Evolutionary conservation across 2,888 invertebrate species (phyloP).

Genomic region (Tetragnatha montana): DNA sequence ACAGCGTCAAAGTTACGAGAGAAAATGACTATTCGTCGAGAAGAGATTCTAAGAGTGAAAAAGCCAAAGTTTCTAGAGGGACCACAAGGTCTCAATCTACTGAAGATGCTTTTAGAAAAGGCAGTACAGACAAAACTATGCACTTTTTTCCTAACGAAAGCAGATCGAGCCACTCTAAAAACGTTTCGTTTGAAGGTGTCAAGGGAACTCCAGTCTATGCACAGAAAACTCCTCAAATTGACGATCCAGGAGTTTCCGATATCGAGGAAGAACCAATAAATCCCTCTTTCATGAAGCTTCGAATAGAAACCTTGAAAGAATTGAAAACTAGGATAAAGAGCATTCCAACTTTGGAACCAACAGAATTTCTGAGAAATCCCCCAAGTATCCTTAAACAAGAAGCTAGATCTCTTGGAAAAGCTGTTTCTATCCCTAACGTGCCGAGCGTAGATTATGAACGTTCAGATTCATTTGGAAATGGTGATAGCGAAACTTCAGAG

Average conservation of each 20-base stretch:
- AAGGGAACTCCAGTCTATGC: too few species aligned
- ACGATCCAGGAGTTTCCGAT: not conserved
- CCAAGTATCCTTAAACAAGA: not conserved
- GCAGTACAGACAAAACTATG: not conserved
- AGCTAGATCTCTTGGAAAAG: too few species aligned
- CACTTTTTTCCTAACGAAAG: not conserved
- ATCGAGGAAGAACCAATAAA: not conserved
- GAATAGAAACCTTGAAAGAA: constrained; percentile 11
- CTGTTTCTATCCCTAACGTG: too few species aligned
- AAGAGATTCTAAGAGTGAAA: not conserved
- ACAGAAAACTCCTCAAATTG: not conserved
- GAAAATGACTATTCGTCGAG: not conserved
- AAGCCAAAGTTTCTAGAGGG: not conserved
- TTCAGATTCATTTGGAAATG: too few species aligned
- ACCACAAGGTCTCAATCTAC: not conserved
- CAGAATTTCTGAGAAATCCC: not conserved
- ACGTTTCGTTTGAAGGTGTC: not conserved
- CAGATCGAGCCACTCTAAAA: not conserved
- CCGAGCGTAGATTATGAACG: too few species aligned
- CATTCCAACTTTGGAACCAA: not conserved
- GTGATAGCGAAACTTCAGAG: not conserved
- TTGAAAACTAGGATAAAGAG: constrained; percentile 10
- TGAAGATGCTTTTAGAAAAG: not conserved
- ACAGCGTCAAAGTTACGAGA: not conserved
- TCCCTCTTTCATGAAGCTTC: not conserved